Evolutionary conservation across 1,140 invertebrate genomes (phyloP), one percentile per base, ranked within the genome.

Genomic region (Hyphantria cunea): DNA sequence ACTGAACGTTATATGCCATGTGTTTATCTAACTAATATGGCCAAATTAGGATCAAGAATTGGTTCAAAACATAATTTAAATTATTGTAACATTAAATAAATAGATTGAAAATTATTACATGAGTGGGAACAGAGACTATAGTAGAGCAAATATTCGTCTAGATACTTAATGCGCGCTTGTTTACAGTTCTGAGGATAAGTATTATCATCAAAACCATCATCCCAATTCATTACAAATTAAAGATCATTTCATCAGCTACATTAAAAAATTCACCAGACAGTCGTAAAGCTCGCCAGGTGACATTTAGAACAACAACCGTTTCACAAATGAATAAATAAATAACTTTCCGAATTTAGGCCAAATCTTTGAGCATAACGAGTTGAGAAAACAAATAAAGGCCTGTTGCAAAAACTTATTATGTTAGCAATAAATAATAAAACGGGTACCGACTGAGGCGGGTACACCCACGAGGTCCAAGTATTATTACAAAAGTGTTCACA

Each of bases 361-460:
- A 86, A 86, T 87, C 86, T 88, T 86, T 70, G 47, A 11, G 25
- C 68, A 67, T 85, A 87, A 86, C 84, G 84, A 86, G 86, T 87
- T 86, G 63, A 51, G 75, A 73, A 78, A 86, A 87, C 86, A 87
- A 89, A 87, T 84, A 87, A 83, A 85, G 75, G 72, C 60, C 56
- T 66, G 62, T 49, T 62, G 66, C 55, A 37, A 58, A 60, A 75
- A 76, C 72, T 82, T 82, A 78, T 82, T 82, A 82, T 70, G 73
- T 63, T 53, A 71, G 80, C 78, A 81, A 84, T 89, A 86, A 86
- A 89, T 86, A 89, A 89, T 89, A 86, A 39, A 39, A 7, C 37
- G 37, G n/a, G 37, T 10, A 39, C 37, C 8, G 2, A 5, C 17
- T 5, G 17, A 25, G 17, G 75, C 80, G 68, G 61, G 70, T 74